Conservation (phyloP, 2,113 vertebrate genomes). For the Chaetodon auriga region DNA sequence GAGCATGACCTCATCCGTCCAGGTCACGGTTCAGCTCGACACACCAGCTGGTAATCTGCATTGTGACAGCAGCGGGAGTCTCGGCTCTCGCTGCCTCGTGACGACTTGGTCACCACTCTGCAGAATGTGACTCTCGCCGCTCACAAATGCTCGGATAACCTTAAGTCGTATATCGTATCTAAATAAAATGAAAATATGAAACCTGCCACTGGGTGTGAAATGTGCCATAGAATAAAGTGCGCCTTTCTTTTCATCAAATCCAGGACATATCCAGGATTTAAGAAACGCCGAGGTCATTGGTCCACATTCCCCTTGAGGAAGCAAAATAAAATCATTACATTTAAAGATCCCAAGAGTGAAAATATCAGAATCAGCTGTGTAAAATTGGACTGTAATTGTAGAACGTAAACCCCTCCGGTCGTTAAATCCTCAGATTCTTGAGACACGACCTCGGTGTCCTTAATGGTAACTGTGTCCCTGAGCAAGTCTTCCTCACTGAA, state of each 20-base stretch:
- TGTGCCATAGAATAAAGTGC: neutral
- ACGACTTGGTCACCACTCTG: slow-evolving; percentile 3
- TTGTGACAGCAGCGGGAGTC: slow-evolving; percentile 1
- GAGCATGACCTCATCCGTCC: slow-evolving; percentile 22
- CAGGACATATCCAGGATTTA: neutral
- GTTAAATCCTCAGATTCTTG: neutral
- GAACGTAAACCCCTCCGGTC: neutral
- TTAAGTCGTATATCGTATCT: neutral
- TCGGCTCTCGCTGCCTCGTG: neutral
- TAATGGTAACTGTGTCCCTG: neutral
- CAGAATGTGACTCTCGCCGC: neutral
- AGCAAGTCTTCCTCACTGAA: slow-evolving; percentile 25
- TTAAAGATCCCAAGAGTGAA: neutral
- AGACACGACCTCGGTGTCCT: neutral
- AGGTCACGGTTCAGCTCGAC: slow-evolving; percentile 17
- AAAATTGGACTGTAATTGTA: neutral
- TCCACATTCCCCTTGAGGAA: neutral
- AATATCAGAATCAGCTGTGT: neutral
- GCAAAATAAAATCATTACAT: neutral
- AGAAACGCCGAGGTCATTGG: neutral
- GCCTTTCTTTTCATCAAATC: neutral
- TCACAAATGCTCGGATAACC: neutral
- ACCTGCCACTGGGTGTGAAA: neutral
- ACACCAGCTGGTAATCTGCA: slow-evolving; percentile 15
- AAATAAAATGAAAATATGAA: neutral